phyloP scores from a whole-genome alignment of 2,113 vertebrate species.

The Thinocorus orbignyianus region DNA sequence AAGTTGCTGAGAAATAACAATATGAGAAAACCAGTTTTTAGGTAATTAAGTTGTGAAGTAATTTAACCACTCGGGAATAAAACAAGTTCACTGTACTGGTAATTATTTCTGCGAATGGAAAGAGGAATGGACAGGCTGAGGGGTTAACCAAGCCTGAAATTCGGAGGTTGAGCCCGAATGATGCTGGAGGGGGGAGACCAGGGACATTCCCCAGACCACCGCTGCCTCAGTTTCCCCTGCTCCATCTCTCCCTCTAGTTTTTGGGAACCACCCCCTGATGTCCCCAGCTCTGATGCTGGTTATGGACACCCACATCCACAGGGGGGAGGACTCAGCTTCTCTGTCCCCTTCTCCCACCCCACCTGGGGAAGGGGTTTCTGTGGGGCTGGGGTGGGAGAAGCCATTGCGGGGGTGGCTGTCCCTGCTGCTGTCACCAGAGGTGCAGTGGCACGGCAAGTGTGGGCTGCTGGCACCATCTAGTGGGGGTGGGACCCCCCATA shows the following conservation, averaged over 20 bases:
- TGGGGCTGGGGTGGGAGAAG: background rate
- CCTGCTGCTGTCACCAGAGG: background rate
- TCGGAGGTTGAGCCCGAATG: background rate
- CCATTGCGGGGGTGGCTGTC: background rate
- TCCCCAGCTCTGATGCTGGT: background rate
- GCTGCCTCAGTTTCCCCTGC: background rate
- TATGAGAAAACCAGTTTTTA: background rate
- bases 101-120: background rate
- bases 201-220: background rate
- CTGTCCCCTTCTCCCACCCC: background rate
- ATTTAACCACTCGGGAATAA: conserved; percentile 15
- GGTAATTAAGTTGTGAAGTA: conserved; percentile 26
- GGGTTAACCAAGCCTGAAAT: background rate
- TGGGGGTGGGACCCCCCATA: background rate
- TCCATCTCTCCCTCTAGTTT: background rate
- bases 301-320: fast-evolving
- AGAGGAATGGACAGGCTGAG: background rate
- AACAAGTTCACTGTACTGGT: background rate
- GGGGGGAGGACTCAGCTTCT: background rate
- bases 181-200: too few species aligned
- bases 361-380: background rate
- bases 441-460: background rate
- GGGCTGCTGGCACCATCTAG: conserved; percentile 47
- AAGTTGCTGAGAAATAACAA: background rate
- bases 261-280: background rate